Evolutionary conservation across 37 sponge, comb jelly and placozoan species (phyloP), one percentile per base, ranked within the genome.

Genomic region (Ephydatia muelleri): DNA sequence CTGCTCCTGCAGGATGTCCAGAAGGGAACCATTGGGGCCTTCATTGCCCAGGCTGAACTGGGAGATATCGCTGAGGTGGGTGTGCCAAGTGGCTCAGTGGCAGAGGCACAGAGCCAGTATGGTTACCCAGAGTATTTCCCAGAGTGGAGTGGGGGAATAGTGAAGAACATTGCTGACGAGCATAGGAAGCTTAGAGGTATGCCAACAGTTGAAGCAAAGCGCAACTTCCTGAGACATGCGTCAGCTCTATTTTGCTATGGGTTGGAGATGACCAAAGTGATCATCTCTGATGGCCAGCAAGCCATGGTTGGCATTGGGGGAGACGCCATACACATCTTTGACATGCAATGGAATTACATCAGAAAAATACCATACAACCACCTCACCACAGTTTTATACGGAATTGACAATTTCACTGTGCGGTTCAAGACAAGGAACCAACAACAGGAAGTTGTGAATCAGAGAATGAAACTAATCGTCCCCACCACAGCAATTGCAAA

Each of bases 41-140:
- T 76, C 26, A 32, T 89, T 29, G 87, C 90, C 9, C 94, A 93
- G 67, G 72, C 38, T 3, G 94, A 93, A 39, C 23, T 89, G 49
- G 94, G 94, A 14, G 82, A 88, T 77, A n/a, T 26, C 65, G 22
- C 38, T 22, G 66, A 79, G 28, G n/a, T n/a, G n/a, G n/a, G n/a
- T n/a, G n/a, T n/a, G n/a, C n/a, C n/a, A n/a, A n/a, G n/a, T n/a
- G n/a, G n/a, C n/a, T n/a, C n/a, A n/a, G n/a, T n/a, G n/a, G 23
- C 71, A 26, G 48, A 26, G 21, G 57, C 27, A 40, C 76, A 40
- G 13, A 27, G 77, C 1, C 70, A 28, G n/a, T n/a, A 49, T 33
- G 70, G 86, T 14, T 93, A 93, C 64, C 90, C 90, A 47, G 49
- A 76, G 9, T 93, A 80, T 81, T 93, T 93, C 66, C 78, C 87